phyloP scores from a whole-genome alignment of 92 coral and sea anemone genomes.

The Virgularia gustaviana region DNA sequence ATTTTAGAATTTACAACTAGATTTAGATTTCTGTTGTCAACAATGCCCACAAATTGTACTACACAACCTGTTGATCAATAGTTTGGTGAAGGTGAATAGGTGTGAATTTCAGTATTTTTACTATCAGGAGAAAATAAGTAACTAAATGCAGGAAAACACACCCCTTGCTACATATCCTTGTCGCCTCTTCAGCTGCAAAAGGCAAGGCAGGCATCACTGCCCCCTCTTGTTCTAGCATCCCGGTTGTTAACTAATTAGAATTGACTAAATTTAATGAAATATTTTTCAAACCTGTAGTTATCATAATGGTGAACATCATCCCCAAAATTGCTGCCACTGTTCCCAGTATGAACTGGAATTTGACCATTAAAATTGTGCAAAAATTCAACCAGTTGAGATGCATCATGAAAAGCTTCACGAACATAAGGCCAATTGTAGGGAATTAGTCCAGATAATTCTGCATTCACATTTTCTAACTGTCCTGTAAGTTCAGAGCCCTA shows the following conservation, averaged over 20 bases:
- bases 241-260: too few species aligned
- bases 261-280: neutral
- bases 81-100: neutral
- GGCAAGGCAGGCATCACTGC: too few species aligned
- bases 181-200: neutral
- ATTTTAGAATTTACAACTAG: too few species aligned
- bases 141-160: too few species aligned
- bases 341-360: neutral
- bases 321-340: constrained; percentile 4
- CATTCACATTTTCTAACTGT: too few species aligned
- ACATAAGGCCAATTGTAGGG: neutral
- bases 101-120: too few species aligned
- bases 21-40: too few species aligned
- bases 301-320: constrained; percentile 24
- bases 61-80: neutral
- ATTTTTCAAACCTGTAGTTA: constrained; percentile 14
- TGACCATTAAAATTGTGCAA: neutral
- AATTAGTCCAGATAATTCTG: neutral
- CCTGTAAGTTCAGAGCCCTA: too few species aligned
- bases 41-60: neutral
- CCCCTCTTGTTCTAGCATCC: too few species aligned
- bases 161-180: too few species aligned
- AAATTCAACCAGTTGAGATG: neutral
- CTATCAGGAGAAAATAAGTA: too few species aligned
- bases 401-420: neutral